phyloP scores from a whole-genome alignment of 2,888 invertebrate species.

The Cataglyphis livida region DNA sequence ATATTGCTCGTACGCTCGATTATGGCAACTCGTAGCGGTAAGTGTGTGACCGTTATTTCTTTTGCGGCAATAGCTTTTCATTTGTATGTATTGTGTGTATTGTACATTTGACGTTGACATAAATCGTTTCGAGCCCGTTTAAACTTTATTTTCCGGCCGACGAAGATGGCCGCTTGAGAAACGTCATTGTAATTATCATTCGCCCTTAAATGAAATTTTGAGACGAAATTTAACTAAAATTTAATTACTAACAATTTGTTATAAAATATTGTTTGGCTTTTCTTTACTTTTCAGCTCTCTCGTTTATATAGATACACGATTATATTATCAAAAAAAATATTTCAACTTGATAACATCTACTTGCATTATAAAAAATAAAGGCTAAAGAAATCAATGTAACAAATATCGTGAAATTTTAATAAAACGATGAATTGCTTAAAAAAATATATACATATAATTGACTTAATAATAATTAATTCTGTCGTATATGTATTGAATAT shows the following conservation, averaged over 20 bases:
- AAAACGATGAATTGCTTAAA: not conserved
- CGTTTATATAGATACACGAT: not conserved
- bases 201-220: not conserved
- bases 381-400: not conserved
- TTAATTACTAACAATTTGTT: not conserved
- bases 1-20: slow-evolving; percentile 44
- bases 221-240: not conserved
- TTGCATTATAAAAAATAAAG: not conserved
- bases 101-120: not conserved
- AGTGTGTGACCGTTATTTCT: not conserved
- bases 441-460: not conserved
- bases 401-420: not conserved
- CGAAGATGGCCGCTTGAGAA: not conserved
- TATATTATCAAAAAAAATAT: not conserved
- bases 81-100: not conserved
- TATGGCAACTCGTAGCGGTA: slow-evolving; percentile 38
- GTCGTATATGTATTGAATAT: not conserved
- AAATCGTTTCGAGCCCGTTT: not conserved
- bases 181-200: not conserved
- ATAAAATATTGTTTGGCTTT: not conserved
- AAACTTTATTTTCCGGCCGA: not conserved
- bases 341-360: not conserved
- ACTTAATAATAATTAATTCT: not conserved
- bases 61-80: not conserved
- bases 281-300: not conserved